Evolutionary conservation across 2,113 vertebrate species (phyloP).

Genomic region (Sebastes fasciatus): DNA sequence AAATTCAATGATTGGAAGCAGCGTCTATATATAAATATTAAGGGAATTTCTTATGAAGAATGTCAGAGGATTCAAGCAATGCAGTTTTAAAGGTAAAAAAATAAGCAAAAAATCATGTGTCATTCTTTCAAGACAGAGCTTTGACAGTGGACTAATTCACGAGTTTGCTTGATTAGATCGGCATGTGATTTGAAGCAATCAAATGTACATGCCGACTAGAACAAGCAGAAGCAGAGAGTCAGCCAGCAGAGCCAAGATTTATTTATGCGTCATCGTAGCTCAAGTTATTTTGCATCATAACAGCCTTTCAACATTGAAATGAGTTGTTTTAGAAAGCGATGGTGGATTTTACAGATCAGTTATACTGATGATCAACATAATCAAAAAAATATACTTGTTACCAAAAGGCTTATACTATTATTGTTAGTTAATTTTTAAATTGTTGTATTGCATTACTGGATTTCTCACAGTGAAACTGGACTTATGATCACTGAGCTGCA

Average conservation of each 20-base stretch:
- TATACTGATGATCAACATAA: neutral
- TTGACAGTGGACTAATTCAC: neutral
- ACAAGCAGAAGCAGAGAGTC: conserved; percentile 37
- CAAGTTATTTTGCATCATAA: neutral
- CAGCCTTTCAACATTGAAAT: neutral
- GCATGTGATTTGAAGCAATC: conserved; percentile 6
- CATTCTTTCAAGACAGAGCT: neutral
- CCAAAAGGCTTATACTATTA: neutral
- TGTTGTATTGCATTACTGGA: neutral
- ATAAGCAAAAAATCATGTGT: neutral
- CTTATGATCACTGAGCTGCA: too few relatives aligned
- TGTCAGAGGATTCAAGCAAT: conserved; percentile 15
- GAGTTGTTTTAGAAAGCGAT: neutral
- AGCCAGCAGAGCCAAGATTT: neutral
- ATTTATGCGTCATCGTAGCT: neutral
- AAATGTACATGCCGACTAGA: neutral
- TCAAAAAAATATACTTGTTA: neutral
- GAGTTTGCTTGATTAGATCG: neutral
- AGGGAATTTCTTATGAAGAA: neutral
- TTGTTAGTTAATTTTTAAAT: neutral
- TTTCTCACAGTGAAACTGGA: neutral
- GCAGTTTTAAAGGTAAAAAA: neutral
- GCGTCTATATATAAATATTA: neutral
- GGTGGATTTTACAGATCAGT: neutral
- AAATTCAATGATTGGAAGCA: neutral